Conservation (phyloP, 2,113 vertebrate genomes). For the Xiphophorus couchianus region DNA sequence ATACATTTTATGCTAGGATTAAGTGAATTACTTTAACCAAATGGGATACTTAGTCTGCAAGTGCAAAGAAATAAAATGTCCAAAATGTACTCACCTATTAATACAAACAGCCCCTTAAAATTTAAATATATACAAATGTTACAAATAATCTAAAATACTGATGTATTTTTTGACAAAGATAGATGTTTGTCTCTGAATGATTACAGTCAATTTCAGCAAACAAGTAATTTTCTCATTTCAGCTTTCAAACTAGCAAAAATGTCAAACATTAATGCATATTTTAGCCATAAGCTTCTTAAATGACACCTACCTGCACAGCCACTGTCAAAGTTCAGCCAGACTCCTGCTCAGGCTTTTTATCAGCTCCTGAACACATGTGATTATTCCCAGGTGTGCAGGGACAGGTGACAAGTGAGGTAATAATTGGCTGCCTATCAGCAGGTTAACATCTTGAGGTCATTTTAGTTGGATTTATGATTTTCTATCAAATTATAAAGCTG, state of each 20-base stretch:
- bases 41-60: too few species aligned
- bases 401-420: background rate
- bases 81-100: background rate
- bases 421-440: background rate
- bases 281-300: background rate
- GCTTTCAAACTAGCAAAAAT: background rate
- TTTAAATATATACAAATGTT: too few species aligned
- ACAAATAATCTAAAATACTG: too few species aligned
- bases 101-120: background rate
- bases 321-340: background rate
- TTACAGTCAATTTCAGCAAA: background rate
- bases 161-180: too few species aligned
- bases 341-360: constrained; percentile 32
- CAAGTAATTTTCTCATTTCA: background rate
- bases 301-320: constrained; percentile 36
- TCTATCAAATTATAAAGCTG: too few species aligned
- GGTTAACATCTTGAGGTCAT: background rate
- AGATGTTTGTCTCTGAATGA: background rate
- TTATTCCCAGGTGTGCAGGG: constrained; percentile 31
- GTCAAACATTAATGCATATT: background rate
- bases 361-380: background rate
- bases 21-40: too few species aligned
- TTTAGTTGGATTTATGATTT: too few species aligned
- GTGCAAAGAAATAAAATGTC: background rate
- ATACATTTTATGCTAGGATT: too few species aligned